Percentiles rank a stretch among this genome's conserved stretches.
phyloP scores from a whole-genome alignment of 2,888 invertebrate genomes.

The Thalpophila matura region DNA sequence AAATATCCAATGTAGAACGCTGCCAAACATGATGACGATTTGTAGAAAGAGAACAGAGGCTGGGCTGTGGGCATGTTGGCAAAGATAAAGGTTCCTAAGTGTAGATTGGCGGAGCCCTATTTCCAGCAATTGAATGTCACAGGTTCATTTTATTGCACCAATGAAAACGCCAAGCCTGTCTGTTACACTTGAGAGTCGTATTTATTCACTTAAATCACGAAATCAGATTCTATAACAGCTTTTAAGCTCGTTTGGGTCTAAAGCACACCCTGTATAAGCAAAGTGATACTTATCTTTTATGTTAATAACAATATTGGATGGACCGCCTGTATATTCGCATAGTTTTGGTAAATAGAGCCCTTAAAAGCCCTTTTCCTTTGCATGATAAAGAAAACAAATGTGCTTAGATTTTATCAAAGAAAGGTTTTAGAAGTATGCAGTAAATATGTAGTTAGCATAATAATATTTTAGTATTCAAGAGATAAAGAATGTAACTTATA shows the following conservation, averaged over 20 bases:
- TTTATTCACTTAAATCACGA: not conserved
- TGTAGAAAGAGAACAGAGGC: too few species aligned
- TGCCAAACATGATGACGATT: too few species aligned
- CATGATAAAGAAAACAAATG: constrained; percentile 58
- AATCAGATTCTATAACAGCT: constrained; percentile 1
- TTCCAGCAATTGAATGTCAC: not conserved
- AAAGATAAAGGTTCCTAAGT: not conserved
- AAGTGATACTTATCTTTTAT: constrained; percentile 55
- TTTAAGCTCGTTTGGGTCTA: constrained; percentile 6
- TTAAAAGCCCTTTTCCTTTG: constrained; percentile 40
- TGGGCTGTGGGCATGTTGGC: too few species aligned
- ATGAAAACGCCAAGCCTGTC: not conserved
- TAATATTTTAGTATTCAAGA: constrained; percentile 13
- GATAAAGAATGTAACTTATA: constrained; percentile 19
- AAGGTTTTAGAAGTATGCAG: constrained; percentile 26
- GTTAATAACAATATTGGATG: constrained; percentile 45
- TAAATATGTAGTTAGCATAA: constrained; percentile 22
- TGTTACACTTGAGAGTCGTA: not conserved
- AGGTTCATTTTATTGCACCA: not conserved
- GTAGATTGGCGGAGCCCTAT: not conserved
- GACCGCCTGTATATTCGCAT: constrained; percentile 31
- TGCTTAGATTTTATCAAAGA: constrained; percentile 30
- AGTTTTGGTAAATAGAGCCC: constrained; percentile 40
- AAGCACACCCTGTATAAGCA: constrained; percentile 38
- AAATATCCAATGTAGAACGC: too few species aligned